phyloP scores from a whole-genome alignment of 2,113 vertebrate genomes.

The Caranx melampygus region DNA sequence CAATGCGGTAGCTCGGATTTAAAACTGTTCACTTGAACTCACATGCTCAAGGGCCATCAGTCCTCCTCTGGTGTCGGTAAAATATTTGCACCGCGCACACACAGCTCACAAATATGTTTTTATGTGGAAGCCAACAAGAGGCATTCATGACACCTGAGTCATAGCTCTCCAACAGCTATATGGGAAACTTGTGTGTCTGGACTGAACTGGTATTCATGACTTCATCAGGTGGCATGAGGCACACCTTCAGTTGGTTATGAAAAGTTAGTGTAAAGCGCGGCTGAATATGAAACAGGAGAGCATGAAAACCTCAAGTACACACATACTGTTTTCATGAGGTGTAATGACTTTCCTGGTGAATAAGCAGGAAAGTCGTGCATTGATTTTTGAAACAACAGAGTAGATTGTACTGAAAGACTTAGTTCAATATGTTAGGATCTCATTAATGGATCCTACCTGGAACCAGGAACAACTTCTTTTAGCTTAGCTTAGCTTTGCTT shows the following conservation, averaged over 20 bases:
- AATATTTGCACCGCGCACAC: slow-evolving; percentile 3
- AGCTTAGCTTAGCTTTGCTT: too few species aligned
- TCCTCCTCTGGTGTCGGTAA: background rate
- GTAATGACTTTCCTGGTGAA: background rate
- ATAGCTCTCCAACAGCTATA: slow-evolving; percentile 12
- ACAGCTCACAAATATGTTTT: slow-evolving; percentile 13
- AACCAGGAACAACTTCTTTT: background rate
- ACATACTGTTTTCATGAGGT: background rate
- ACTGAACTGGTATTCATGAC: background rate
- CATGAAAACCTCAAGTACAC: background rate
- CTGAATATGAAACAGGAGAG: background rate
- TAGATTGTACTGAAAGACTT: background rate
- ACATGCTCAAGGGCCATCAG: background rate
- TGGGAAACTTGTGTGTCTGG: slow-evolving; percentile 27
- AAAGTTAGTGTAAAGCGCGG: background rate
- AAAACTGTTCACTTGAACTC: background rate
- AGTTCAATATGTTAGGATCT: background rate
- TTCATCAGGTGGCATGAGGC: background rate
- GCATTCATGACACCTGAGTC: slow-evolving; percentile 35
- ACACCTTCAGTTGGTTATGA: background rate
- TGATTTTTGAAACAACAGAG: background rate
- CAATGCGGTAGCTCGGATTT: slow-evolving; percentile 26
- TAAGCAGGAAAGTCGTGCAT: background rate
- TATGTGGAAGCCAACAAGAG: background rate
- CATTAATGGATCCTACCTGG: background rate